These are phyloP conservation scores for Aphelenchoides besseyi DNA, from an alignment of 1,140 invertebrate species.

Conservation along the genomic window DNA sequence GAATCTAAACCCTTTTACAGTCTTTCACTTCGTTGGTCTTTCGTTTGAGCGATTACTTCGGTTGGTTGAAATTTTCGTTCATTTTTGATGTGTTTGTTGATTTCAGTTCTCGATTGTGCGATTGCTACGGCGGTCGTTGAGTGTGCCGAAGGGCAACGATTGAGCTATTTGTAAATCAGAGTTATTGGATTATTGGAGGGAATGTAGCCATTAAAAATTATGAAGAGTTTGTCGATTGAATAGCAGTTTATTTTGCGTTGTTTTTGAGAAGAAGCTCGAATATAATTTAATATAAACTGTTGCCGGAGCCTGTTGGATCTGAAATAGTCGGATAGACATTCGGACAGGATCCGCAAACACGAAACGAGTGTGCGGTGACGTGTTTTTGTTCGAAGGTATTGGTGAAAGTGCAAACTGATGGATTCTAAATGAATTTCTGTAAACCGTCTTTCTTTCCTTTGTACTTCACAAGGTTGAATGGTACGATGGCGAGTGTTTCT, in stretches of 20 bases:
- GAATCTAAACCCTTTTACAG: neutral
- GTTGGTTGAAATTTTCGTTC: neutral
- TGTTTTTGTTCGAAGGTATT: neutral
- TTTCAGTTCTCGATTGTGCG: slow-evolving; percentile 7
- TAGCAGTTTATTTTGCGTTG: too few species aligned
- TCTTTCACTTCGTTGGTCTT: neutral
- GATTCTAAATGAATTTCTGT: slow-evolving; percentile 32
- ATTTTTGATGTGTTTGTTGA: neutral
- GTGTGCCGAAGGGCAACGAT: neutral
- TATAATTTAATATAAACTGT: neutral
- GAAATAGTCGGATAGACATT: slow-evolving; percentile 26
- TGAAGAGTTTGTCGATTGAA: too few species aligned
- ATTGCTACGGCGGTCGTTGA: neutral
- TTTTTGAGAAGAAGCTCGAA: too few species aligned
- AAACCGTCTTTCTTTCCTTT: slow-evolving; percentile 18
- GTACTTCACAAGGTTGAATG: slow-evolving; percentile 47
- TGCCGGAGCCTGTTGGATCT: slow-evolving; percentile 23
- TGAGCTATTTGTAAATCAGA: neutral
- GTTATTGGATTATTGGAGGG: too few species aligned
- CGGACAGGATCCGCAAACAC: slow-evolving; percentile 42
- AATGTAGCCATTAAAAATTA: too few species aligned
- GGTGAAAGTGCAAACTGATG: slow-evolving; percentile 40
- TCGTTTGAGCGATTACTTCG: neutral
- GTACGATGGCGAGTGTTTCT: slow-evolving; percentile 19
- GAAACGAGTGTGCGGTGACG: slow-evolving; percentile 32